A percentile compares a stretch with the other conserved stretches of the same genome.
These are phyloP conservation scores for Chironomus riparius DNA, from an alignment of 2,888 invertebrate genomes.

Conservation along the genomic window DNA sequence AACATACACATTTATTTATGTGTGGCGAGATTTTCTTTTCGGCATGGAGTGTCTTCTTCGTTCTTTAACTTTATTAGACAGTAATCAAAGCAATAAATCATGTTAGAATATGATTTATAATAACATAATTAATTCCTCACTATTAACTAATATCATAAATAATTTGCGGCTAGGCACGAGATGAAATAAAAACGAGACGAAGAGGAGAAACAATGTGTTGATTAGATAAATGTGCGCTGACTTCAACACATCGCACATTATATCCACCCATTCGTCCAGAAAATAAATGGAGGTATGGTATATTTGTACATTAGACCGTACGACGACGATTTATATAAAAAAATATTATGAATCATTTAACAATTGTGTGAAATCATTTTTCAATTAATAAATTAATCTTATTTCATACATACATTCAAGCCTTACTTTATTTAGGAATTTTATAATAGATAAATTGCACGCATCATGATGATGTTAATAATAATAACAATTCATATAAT, in stretches of 20 bases:
- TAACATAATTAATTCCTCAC: slow-evolving; percentile 26
- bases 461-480: not conserved
- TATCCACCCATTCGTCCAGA: not conserved
- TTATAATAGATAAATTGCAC: not conserved
- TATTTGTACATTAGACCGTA: too few relatives aligned
- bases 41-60: not conserved
- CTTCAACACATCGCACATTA: not conserved
- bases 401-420: not conserved
- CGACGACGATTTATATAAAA: too few relatives aligned
- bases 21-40: not conserved
- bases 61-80: slow-evolving; percentile 24
- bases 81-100: slow-evolving; percentile 27
- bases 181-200: not conserved
- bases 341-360: slow-evolving; percentile 1
- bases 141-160: slow-evolving; percentile 25
- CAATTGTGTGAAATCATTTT: not conserved
- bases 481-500: not conserved
- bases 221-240: slow-evolving; percentile 23
- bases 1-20: not conserved
- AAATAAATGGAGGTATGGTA: not conserved
- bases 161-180: not conserved
- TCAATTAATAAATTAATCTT: not conserved
- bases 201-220: slow-evolving; percentile 19
- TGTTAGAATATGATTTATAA: slow-evolving; percentile 21
- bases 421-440: not conserved